Conservation (phyloP, 2,113 vertebrate genomes). For the Perognathus longimembris region DNA sequence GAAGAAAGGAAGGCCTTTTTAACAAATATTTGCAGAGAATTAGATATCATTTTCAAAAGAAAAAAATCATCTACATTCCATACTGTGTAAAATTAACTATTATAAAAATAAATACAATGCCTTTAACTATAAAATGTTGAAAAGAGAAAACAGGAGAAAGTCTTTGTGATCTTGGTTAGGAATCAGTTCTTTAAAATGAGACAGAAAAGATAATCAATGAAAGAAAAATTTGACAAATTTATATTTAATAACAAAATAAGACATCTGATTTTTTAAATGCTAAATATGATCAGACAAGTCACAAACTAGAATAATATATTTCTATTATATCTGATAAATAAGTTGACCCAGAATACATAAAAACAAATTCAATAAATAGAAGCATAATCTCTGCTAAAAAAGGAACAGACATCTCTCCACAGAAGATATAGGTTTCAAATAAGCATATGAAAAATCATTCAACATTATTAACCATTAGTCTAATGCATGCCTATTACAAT, state of each 20-base stretch:
- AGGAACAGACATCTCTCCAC: background rate
- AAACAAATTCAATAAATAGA: background rate
- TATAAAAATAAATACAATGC: background rate
- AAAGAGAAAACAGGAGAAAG: background rate
- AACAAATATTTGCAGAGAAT: conserved; percentile 44
- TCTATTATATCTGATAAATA: conserved; percentile 8
- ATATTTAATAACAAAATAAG: conserved; percentile 23
- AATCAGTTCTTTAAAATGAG: conserved; percentile 2
- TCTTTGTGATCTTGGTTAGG: background rate
- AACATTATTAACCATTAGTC: background rate
- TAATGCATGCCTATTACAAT: background rate
- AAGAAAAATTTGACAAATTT: conserved; percentile 18
- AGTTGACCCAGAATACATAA: background rate
- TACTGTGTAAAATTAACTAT: background rate
- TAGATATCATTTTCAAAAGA: background rate
- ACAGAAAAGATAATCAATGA: background rate
- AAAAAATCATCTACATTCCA: background rate
- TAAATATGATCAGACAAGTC: background rate
- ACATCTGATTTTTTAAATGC: background rate
- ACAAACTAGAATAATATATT: background rate
- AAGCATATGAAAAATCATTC: background rate
- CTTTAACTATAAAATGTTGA: conserved; percentile 2
- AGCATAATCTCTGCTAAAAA: background rate
- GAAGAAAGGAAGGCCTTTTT: conserved; percentile 17
- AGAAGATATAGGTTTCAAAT: background rate